Evolutionary conservation across 2,888 invertebrate genomes (phyloP), one percentile per base, ranked within the genome.

Genomic region (Polyommatus iphigenia): DNA sequence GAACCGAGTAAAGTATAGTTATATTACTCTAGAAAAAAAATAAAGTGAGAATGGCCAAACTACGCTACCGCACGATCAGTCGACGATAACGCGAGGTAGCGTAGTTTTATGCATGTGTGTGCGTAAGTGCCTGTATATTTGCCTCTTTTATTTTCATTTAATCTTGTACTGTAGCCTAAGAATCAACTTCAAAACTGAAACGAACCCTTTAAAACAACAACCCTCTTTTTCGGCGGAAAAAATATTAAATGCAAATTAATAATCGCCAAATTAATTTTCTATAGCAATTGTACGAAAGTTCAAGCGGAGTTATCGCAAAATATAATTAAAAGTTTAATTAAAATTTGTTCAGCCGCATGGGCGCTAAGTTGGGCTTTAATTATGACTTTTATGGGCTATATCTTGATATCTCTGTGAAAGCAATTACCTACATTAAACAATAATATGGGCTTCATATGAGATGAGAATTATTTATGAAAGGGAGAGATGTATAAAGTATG

Each of bases 281-380:
- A 77, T 29, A 50, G 24, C 62, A 71, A 50, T 77, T 46, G 77
- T 71, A 71, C 77, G 50, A 41, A 46, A 71, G 50, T 29, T 71
- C 46, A 77, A 77, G 36, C 18, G 67, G 50, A 29, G 77, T 67
- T 67, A 67, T 67, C 71, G 50, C 46, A 50, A 77, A 77, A 67
- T 50, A 24, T 77, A 71, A 77, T 41, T 77, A 67, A 77, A 50
- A 77, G 77, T 77, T 77, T 50, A 77, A 77, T 77, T 46, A 71
- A 67, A 67, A 29, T 29, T 67, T 29, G 15, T 67, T 67, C 29
- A 67, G 67, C 29, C 15, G 41, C 18, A n/a, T 2, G 10, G 20
- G 36, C n/a, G 20, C 10, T 41, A 3, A 41, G 72, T 41, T 72
- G 41, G 41, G 72, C 20, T 72, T 72, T 72, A 41, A 36, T 72